These are phyloP conservation scores for Creontiades dilutus DNA, from an alignment of 2,888 invertebrate genomes.

Conservation along the genomic window DNA sequence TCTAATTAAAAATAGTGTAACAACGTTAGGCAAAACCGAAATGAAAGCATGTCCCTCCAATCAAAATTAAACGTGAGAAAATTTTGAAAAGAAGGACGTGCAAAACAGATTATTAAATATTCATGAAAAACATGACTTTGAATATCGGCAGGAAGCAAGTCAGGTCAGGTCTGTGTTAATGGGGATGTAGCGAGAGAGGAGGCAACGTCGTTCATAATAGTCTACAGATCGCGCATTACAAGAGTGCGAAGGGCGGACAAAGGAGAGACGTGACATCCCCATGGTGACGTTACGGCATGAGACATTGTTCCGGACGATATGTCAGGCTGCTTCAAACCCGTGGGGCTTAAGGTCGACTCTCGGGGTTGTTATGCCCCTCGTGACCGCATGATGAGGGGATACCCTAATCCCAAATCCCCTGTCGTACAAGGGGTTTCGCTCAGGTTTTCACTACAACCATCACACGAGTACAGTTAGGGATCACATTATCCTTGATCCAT, in stretches of 20 bases:
- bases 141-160: not conserved
- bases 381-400: constrained; percentile 11
- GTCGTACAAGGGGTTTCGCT: constrained; percentile 18
- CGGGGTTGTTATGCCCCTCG: not conserved
- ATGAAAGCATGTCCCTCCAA: no score
- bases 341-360: not conserved
- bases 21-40: no score
- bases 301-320: not conserved
- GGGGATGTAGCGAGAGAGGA: not conserved
- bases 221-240: not conserved
- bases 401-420: constrained; percentile 1
- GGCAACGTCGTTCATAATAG: not conserved
- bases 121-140: not conserved
- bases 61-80: no score
- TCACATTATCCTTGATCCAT: not conserved
- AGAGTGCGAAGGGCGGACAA: constrained; percentile 17
- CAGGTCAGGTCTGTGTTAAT: not conserved
- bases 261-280: constrained; percentile 15
- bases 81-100: no score
- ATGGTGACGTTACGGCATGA: not conserved
- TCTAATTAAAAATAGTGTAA: no score
- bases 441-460: constrained; percentile 19
- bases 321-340: constrained; percentile 6
- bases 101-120: no score
- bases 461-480: not conserved